Base-by-base conservation (phyloP, 2,797 vertebrate species). In the Enteromius thamalakanensis region DNA sequence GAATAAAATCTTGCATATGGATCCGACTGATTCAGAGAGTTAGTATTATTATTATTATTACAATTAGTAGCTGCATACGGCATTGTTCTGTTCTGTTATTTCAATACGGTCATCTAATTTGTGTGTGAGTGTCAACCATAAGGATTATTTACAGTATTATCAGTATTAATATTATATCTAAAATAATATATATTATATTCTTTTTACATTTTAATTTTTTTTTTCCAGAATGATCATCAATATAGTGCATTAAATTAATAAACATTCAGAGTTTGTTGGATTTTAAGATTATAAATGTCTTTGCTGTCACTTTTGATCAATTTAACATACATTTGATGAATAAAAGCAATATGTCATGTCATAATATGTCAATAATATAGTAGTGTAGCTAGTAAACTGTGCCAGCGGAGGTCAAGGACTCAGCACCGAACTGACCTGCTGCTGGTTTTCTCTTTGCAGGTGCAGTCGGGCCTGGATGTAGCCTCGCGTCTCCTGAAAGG, bases 381-480 rank as follows among this genome's bases (percentile, higher is more conserved):
- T n/a, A 47, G n/a, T 47, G n/a, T n/a, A n/a, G n/a, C n/a, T n/a
- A n/a, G 40, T 71, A 26, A 47, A 26, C 37, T 47, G 68, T 70
- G 12, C 14, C 68, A 47, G n/a, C 15, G 40, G 0, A 9, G 23
- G 69, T 5, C 42, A 29, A 1, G n/a, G 15, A n/a, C 40, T 70
- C 6, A 2, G 23, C 12, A 1, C 68, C 47, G 68, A 55, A 53
- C 71, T 19, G 78, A 94, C 95, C 95, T 96, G 96, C 90, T 96
- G 96, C 10, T 96, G 94, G 87, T 97, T 97, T 89, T 97, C 96
- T 2, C 93, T 93, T 90, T 97, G 96, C 76, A 96, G 92, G 88
- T 96, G 95, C 84, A 96, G 90, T 23, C 96, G 90, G 0, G 96
- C 96, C 92, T 97, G 96, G 91, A 97, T 97, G 91, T 96, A 97